Conservation (phyloP, 2,888 invertebrate species). For the Chrysolina haemoptera region DNA sequence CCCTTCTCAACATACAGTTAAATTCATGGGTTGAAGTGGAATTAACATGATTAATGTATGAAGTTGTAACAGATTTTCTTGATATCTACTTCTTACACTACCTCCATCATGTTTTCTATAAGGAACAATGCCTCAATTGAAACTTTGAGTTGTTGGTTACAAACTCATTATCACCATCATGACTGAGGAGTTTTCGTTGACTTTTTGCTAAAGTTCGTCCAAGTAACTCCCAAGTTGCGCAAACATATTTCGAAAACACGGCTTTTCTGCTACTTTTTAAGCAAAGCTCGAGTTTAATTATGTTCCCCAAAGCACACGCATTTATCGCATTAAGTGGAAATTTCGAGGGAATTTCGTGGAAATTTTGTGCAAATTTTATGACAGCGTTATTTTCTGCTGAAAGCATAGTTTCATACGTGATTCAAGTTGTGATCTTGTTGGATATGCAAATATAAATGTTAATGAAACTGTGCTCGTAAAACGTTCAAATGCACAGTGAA, state of each 20-base stretch:
- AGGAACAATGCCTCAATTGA: constrained; percentile 29
- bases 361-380: constrained; percentile 6
- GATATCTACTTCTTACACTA: constrained; percentile 16
- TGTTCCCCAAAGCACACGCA: constrained; percentile 12
- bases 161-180: constrained; percentile 18
- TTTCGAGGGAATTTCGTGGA: constrained; percentile 1
- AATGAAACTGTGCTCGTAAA: neutral
- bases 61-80: constrained; percentile 2
- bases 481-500: neutral
- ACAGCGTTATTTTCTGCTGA: constrained; percentile 2
- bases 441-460: constrained; percentile 11
- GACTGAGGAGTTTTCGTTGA: constrained; percentile 30
- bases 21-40: too few species aligned
- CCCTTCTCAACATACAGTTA: too few species aligned
- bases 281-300: neutral
- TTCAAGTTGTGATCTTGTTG: constrained; percentile 7
- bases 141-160: constrained; percentile 24
- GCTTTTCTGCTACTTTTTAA: constrained; percentile 3
- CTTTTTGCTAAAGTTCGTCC: constrained; percentile 37
- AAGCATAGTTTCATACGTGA: constrained; percentile 4
- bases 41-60: neutral
- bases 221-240: constrained; percentile 28
- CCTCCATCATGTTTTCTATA: constrained; percentile 19
- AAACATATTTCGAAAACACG: constrained; percentile 31
- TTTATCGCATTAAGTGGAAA: constrained; percentile 2